Evolutionary conservation across 2,888 invertebrate genomes (phyloP).

Genomic region (Mayetiola destructor): DNA sequence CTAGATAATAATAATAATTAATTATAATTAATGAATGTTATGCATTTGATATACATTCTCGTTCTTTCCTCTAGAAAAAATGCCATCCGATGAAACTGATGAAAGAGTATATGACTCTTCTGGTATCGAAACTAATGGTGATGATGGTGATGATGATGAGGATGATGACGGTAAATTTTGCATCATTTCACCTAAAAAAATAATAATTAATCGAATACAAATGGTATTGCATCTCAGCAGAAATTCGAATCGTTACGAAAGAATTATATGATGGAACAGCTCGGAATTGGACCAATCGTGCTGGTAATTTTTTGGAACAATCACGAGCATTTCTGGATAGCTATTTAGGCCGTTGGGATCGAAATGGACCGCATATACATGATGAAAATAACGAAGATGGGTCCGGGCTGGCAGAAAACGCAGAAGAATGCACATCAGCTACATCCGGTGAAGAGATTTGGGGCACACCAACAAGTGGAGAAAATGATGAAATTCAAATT

Average conservation of each 20-base stretch:
- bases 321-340: constrained; percentile 37
- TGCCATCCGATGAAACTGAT: constrained; percentile 47
- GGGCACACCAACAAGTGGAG: constrained; percentile 78
- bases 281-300: constrained; percentile 61
- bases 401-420: constrained; percentile 46
- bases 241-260: constrained; percentile 20
- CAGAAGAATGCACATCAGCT: constrained; percentile 61
- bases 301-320: constrained; percentile 59
- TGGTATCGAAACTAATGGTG: constrained; percentile 33
- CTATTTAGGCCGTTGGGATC: constrained; percentile 41
- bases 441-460: constrained; percentile 76
- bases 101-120: constrained; percentile 30
- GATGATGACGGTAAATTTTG: constrained; percentile 33
- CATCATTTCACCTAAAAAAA: constrained; percentile 29
- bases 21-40: not conserved
- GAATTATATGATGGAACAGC: constrained; percentile 21
- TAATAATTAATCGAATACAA: constrained; percentile 26
- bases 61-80: constrained; percentile 38
- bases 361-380: constrained; percentile 22
- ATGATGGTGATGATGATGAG: constrained; percentile 25
- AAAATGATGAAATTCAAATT: constrained; percentile 51
- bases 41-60: not conserved
- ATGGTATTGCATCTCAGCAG: constrained; percentile 18
- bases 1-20: not conserved
- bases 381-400: constrained; percentile 17